Conservation (phyloP, 2,797 vertebrate species). For the Gallinago nigripennis region DNA sequence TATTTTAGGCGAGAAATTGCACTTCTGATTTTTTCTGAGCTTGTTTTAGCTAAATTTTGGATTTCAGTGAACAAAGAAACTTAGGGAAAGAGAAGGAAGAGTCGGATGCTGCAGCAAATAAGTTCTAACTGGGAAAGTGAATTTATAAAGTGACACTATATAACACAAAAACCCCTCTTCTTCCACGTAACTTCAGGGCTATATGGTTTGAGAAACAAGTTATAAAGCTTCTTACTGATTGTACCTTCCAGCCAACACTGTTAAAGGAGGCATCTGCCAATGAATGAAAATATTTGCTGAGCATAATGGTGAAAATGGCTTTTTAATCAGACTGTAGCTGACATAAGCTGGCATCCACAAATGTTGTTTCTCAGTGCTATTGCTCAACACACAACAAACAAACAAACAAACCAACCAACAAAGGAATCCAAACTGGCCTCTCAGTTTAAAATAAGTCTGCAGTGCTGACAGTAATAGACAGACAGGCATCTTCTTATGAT, state of each 20-base stretch:
- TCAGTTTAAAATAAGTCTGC: neutral
- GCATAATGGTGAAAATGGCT: neutral
- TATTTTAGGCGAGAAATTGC: neutral
- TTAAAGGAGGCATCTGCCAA: neutral
- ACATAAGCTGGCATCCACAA: neutral
- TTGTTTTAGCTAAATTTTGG: neutral
- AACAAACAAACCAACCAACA: neutral
- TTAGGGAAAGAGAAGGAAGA: neutral
- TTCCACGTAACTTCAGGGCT: neutral
- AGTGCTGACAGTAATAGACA: neutral
- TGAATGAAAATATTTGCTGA: neutral
- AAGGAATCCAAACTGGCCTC: neutral
- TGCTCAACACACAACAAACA: neutral
- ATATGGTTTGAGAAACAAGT: neutral
- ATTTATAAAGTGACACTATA: neutral
- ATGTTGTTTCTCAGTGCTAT: neutral
- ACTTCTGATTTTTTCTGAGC: neutral
- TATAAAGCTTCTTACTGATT: neutral
- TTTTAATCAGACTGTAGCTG: neutral
- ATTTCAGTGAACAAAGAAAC: neutral
- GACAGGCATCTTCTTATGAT: neutral
- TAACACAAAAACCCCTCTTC: neutral
- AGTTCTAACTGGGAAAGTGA: neutral
- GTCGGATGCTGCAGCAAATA: neutral
- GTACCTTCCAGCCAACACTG: neutral